Base-by-base conservation (phyloP, 2,113 vertebrate genomes). In the Piprites chloris region DNA sequence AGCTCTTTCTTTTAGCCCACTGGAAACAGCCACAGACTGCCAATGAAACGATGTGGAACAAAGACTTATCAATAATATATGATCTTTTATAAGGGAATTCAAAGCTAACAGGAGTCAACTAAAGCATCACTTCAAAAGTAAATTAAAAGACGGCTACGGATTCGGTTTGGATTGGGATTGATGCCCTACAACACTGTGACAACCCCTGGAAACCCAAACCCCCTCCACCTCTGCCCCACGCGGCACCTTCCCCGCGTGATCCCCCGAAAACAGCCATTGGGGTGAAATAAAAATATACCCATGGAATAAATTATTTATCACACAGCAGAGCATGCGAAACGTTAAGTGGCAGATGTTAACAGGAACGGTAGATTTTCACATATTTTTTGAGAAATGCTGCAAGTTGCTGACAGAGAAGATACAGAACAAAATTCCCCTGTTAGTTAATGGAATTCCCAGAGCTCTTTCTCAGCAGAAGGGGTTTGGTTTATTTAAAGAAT, bases 391-490 rank as follows among this genome's bases (percentile, higher is more conserved):
- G 90, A 71, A 93, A 78, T 0, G 17, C 55, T 73, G 65, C 52
- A 41, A 94, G 85, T 17, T 78, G 88, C 76, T 81, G 90, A 93
- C 79, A 88, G 90, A 93, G 85, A 94, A 95, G 86, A 72, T 11
- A 35, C 69, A 92, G 83, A 92, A 78, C 61, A 62, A 80, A 95
- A 92, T 42, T 44, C 78, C 24, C 67, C 71, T 10, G 35, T 53
- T 49, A n/a, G 65, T 49, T 78, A 84, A 91, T 35, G 74, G 79
- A 94, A 90, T 87, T 93, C 80, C 83, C 92, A 90, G 75, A 80
- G 75, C 82, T 87, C 82, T 22, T 61, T 35, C 55, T 56, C 52
- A 62, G 76, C 65, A 76, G 49, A 65, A 74, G 53, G 59, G 26
- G 26, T n/a, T 56, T 75, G 59, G 35, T 69, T 92, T 81, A 86